Evolutionary conservation across 1,140 invertebrate species (phyloP), one percentile per base, ranked within the genome.

Genomic region (Aleiodes sp.): DNA sequence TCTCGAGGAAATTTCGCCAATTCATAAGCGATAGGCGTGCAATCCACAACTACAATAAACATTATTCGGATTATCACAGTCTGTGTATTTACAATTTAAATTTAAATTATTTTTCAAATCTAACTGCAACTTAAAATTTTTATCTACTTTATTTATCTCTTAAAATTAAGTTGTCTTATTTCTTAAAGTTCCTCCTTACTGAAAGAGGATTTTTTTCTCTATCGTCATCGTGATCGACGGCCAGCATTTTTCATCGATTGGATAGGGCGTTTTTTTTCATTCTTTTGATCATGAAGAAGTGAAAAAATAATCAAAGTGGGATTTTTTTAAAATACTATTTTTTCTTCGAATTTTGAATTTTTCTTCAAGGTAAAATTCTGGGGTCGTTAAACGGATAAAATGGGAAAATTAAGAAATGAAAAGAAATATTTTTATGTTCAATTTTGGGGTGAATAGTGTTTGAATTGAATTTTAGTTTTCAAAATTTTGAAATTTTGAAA

Each of bases 1-100:
- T 33, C 9, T 33, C 9, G 9, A 8, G 7, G 12, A 1, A 33
- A 8, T 8, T 10, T 33, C 2, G 31, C n/a, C n/a, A n/a, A n/a
- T n/a, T 33, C 35, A 24, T 4, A n/a, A 4, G 9, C 31, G 63
- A n/a, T 70, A 70, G 69, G 73, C 73, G 75, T 72, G 71, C 70
- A 70, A 77, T 79, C 72, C 75, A 73, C 71, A 74, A 72, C 74
- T 76, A 76, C 71, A n/a, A 77, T 79, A 80, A 77, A 82, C 80
- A 77, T 82, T 84, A 82, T 84, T 79, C 78, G 83, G 81, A 84
- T 86, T 86, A 86, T 86, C 84, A 86, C 84, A 86, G 84, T 84
- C 84, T 85, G 82, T 86, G 78, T 86, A 86, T 86, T 82, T 86
- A 86, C 82, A 86, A 82, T 81, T 85, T 85, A 84, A 59, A n/a